Evolutionary conservation across 2,888 invertebrate genomes (phyloP), one percentile per base, ranked within the genome.

Genomic region (Syrphus vitripennis): DNA sequence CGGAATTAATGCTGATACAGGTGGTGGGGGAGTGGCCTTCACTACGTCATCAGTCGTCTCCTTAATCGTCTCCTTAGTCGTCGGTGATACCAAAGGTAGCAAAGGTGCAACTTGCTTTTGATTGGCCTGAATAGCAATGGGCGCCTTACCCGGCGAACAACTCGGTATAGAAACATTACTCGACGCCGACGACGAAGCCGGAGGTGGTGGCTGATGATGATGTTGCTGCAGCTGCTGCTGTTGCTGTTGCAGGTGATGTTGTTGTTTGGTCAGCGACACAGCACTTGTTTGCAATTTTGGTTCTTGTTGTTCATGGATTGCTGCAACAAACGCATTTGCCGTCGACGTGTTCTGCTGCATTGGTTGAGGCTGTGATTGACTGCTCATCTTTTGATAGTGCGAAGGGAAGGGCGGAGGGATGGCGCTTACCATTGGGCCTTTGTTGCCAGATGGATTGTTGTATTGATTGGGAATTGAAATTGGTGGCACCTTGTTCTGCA

Each of bases 181-280:
- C 16, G 81, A 86, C 16, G 57, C 10, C 16, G 57, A 29, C 14
- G 63, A 16, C 16, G 81, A 84, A 3, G 42, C 0, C 29, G 65
- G 45, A 4, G 65, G 16, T 19, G 65, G 16, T 5, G 7, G 19
- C 34, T 34, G 59, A 34, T 6, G 21, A 21, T 45, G 63, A 2
- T 45, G 65, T 9, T 59, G 45, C 4, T 65, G 65, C 67, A 69
- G 87, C 72, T 63, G 83, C 42, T 50, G 87, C 29, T 59, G 77
- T 63, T 86, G 87, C 63, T 67, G 88, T 72, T 90, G n/a, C n/a
- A n/a, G n/a, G n/a, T n/a, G 87, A 34, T 59, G 77, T 63, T 86
- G 87, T 67, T 67, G 88, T 72, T 90, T 89, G 70, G 89, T 89
- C 31, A 89, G 82, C 45, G 90, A 87, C 34, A 89, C 88, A 21